Conservation (phyloP, 2,113 vertebrate species). For the Gymnorhina tibicen region DNA sequence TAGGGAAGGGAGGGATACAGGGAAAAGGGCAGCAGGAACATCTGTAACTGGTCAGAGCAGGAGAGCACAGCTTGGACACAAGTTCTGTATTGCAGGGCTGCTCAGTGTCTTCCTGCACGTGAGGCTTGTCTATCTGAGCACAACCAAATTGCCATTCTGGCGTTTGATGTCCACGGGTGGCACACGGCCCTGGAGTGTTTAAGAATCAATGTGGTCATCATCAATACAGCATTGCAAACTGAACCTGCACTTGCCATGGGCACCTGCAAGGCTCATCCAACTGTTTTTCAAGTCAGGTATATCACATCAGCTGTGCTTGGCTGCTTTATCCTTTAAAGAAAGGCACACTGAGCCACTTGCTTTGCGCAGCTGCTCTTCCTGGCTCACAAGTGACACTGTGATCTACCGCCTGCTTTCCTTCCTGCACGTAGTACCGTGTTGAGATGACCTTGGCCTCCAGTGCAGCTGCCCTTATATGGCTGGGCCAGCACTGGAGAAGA, state of each 20-base stretch:
- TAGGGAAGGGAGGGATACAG: background rate
- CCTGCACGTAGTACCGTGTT: accelerated
- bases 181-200: background rate
- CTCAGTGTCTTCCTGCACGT: background rate
- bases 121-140: background rate
- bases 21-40: background rate
- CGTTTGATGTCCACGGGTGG: background rate
- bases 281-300: background rate
- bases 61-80: background rate
- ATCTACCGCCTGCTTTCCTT: background rate
- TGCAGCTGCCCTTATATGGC: background rate
- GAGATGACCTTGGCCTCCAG: background rate
- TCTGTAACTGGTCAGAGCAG: background rate
- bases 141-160: background rate
- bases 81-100: background rate
- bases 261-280: background rate
- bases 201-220: background rate
- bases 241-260: background rate
- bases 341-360: background rate
- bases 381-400: background rate
- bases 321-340: background rate
- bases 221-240: background rate
- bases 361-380: background rate
- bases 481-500: background rate
- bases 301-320: background rate